Base-by-base conservation (phyloP, 2,797 vertebrate species). In the Aselliscus stoliczkanus region DNA sequence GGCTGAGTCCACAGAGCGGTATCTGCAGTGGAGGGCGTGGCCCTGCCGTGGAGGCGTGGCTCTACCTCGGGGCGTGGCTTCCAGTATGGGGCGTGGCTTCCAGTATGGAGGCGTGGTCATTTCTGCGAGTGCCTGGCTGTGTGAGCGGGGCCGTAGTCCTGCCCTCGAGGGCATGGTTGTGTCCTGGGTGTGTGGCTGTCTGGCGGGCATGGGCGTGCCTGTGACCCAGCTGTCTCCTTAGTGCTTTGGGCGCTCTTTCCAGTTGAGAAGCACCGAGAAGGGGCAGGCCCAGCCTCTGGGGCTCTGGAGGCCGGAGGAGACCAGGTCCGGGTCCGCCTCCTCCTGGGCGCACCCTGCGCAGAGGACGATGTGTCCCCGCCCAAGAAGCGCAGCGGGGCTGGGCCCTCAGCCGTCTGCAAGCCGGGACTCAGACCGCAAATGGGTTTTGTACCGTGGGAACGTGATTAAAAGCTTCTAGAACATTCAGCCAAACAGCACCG, bases 391-490 rank as follows among this genome's bases (percentile, higher is more conserved):
- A 10, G 65, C 9, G 21, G 5, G 31, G 20, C 29, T 15, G 31
- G 34, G 39, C 58, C 23, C 25, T 60, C 6, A 1, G 34, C 11
- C 44, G 31, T 44, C n/a, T 47, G 9, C 72, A 27, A n/a, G 13
- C 29, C 39, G 29, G 72, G 15, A 52, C 58, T 5, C 25, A 54
- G 56, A 5, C 29, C 5, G 9, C 1, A 3, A 14, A 50, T 50
- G 47, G 47, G 47, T 14, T 83, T 75, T 50, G 25, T 37, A 62
- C 39, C 54, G 17, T 42, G 29, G 44, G 50, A 92, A 39, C 42
- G 82, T 77, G 23, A 18, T 31, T 87, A 39, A 92, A 90, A 82
- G 50, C 21, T 47, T 82, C 56, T 47, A 25, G 37, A 69, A 67
- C 25, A 29, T 34, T 64, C 75, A 56, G 47, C 44, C 37, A 69